These are phyloP conservation scores for Liolophura sinensis DNA, from an alignment of 1,140 invertebrate species.

Conservation along the genomic window DNA sequence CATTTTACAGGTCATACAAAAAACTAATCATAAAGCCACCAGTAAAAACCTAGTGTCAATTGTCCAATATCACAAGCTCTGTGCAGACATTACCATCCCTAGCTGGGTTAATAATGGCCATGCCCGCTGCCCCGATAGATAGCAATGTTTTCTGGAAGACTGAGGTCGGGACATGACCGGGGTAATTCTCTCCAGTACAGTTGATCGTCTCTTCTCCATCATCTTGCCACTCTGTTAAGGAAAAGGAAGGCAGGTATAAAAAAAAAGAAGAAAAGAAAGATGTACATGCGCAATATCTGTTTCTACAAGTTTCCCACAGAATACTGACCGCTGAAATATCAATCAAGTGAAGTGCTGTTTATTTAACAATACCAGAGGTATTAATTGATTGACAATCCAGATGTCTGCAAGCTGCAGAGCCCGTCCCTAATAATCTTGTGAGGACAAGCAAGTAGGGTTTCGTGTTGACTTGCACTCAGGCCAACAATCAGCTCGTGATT, in stretches of 20 bases:
- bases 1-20: too few species aligned
- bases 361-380: not conserved
- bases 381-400: too few species aligned
- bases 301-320: not conserved
- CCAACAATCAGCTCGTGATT: too few species aligned
- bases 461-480: too few species aligned
- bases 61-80: too few species aligned
- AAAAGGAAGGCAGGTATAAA: not conserved
- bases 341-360: not conserved
- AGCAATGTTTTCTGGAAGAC: constrained; percentile 76
- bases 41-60: too few species aligned
- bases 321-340: not conserved
- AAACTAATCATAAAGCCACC: too few species aligned
- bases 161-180: constrained; percentile 73
- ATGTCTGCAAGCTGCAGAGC: too few species aligned
- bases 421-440: too few species aligned
- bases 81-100: constrained; percentile 55
- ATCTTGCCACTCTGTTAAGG: not conserved
- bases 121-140: constrained; percentile 75
- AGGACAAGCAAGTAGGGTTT: too few species aligned
- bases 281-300: not conserved
- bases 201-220: constrained; percentile 1
- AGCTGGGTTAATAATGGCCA: constrained; percentile 73
- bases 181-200: constrained; percentile 38
- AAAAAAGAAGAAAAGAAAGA: not conserved